Percentiles rank a stretch among this genome's conserved stretches.
phyloP scores from a whole-genome alignment of 2,797 vertebrate genomes.

The Crypturellus tataupa region DNA sequence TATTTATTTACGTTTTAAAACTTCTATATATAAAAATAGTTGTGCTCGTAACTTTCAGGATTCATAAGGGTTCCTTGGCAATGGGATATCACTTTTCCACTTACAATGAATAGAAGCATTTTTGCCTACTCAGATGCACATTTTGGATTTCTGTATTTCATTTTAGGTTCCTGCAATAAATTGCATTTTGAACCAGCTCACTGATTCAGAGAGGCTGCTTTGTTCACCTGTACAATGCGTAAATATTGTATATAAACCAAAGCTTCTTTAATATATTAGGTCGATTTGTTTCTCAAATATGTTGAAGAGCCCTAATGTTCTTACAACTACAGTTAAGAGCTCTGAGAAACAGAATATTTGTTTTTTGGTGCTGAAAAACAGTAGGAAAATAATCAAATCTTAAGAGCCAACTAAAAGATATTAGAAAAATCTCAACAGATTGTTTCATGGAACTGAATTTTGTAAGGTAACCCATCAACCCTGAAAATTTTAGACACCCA shows the following conservation, averaged over 20 bases:
- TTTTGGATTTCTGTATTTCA: not conserved
- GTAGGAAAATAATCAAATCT: constrained; percentile 16
- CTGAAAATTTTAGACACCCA: constrained; percentile 83
- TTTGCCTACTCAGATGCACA: not conserved
- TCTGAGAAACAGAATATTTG: constrained; percentile 18
- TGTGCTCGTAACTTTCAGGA: constrained; percentile 84
- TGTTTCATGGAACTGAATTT: constrained; percentile 65
- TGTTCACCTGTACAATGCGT: not conserved
- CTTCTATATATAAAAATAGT: constrained; percentile 87
- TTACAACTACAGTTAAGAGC: not conserved
- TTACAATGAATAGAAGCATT: not conserved
- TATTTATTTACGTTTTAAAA: constrained; percentile 83
- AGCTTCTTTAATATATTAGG: not conserved
- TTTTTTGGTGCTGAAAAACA: constrained; percentile 37
- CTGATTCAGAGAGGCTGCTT: not conserved
- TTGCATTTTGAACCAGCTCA: not conserved
- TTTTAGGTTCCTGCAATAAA: not conserved
- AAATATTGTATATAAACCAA: not conserved
- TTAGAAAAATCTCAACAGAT: constrained; percentile 52
- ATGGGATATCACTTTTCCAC: not conserved
- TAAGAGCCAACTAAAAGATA: constrained; percentile 58
- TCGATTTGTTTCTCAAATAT: not conserved
- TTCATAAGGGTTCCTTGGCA: constrained; percentile 81
- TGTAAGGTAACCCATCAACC: constrained; percentile 83
- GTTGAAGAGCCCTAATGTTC: not conserved